Evolutionary conservation across 2,888 invertebrate species (phyloP).

Genomic region (Acleris sparsana): DNA sequence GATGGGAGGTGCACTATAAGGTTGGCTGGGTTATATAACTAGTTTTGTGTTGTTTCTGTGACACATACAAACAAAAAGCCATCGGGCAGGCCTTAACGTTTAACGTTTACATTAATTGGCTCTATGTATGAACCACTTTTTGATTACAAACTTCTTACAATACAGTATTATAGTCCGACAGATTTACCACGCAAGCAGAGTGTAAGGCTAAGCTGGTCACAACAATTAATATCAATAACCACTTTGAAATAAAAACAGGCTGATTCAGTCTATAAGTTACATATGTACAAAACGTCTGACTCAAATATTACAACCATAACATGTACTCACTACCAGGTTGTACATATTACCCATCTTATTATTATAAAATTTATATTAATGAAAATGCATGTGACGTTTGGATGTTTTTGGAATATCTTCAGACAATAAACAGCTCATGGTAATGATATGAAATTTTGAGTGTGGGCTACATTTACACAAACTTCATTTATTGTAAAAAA

Average conservation of each 20-base stretch:
- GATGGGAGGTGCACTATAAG: background rate
- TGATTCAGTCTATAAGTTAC: conserved; percentile 35
- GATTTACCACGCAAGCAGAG: conserved; percentile 13
- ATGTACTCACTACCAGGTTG: conserved; percentile 17
- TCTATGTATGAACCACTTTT: background rate
- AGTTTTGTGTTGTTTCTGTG: background rate
- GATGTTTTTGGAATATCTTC: background rate
- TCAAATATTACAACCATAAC: conserved; percentile 25
- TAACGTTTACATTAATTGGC: background rate
- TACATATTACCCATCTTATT: conserved; percentile 18
- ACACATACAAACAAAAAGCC: background rate
- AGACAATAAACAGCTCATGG: background rate
- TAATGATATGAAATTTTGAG: background rate
- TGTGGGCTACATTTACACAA: background rate
- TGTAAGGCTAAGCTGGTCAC: conserved; percentile 16
- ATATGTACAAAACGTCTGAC: conserved; percentile 34
- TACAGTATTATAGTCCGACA: conserved; percentile 34
- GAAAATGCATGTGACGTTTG: conserved; percentile 19
- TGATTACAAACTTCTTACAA: conserved; percentile 24
- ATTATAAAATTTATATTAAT: conserved; percentile 9
- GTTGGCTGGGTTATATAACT: background rate
- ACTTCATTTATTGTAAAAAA: background rate
- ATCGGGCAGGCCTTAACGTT: no score
- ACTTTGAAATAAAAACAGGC: conserved; percentile 23
- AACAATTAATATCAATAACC: conserved; percentile 17